Percentiles rank a stretch among this genome's conserved stretches.
These are phyloP conservation scores for Antheraea yamamai DNA, from an alignment of 2,888 invertebrate species.

Conservation along the genomic window DNA sequence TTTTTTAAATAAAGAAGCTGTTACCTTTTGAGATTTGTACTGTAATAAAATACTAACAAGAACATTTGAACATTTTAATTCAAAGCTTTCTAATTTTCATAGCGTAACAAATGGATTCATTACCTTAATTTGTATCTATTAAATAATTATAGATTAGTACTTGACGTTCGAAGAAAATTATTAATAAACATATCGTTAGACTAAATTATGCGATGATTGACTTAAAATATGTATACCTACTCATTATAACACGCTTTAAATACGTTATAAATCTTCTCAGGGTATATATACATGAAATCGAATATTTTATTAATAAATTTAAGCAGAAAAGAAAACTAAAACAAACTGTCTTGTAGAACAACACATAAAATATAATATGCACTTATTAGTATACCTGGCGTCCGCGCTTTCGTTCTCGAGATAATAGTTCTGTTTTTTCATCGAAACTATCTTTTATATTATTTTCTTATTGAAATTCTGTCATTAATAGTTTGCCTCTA, in stretches of 20 bases:
- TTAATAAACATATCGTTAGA: neutral
- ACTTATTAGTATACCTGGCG: too few relatives aligned
- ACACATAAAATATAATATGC: neutral
- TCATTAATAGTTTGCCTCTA: too few relatives aligned
- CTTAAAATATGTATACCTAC: neutral
- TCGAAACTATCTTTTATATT: too few relatives aligned
- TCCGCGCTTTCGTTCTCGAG: too few relatives aligned
- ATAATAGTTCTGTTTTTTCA: too few relatives aligned
- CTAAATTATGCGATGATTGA: neutral
- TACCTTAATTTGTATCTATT: neutral
- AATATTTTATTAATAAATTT: neutral
- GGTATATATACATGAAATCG: neutral
- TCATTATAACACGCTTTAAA: neutral
- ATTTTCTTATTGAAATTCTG: too few relatives aligned
- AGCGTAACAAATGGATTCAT: neutral
- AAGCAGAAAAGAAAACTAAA: neutral
- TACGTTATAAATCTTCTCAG: neutral
- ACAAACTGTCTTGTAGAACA: neutral
- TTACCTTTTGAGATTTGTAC: too few relatives aligned
- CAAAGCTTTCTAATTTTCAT: neutral
- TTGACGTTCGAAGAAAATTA: neutral
- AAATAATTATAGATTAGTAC: neutral
- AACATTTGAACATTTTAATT: neutral
- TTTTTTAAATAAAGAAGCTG: neutral
- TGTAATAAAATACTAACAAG: too few relatives aligned